A percentile compares a stretch with the other conserved stretches of the same genome.
Evolutionary conservation across 2,113 vertebrate species (phyloP).

Genomic region (Monopterus albus): DNA sequence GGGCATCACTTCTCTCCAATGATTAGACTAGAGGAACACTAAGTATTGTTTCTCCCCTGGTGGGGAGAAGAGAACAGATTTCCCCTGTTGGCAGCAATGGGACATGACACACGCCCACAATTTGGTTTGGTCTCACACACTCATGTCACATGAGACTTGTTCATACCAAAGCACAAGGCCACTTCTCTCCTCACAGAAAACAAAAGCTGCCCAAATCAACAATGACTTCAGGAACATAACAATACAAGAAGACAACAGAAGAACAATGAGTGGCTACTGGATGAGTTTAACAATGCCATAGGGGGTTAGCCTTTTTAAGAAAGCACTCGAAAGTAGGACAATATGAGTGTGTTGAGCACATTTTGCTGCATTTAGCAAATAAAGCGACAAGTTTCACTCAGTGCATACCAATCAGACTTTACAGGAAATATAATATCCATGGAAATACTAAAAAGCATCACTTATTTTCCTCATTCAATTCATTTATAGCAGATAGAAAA

Average conservation of each 20-base stretch:
- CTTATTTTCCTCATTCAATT: conserved; percentile 36
- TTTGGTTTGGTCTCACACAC: conserved; percentile 53
- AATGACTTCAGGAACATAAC: conserved; percentile 8
- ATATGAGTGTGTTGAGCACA: not conserved
- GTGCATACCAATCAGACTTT: conserved; percentile 11
- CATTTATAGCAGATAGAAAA: conserved; percentile 34
- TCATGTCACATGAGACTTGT: conserved; percentile 6
- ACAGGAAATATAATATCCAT: conserved; percentile 31
- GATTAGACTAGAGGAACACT: too few relatives aligned
- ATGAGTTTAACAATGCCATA: conserved; percentile 23
- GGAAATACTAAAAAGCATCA: conserved; percentile 35
- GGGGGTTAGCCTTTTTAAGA: conserved; percentile 28
- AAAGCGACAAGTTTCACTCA: conserved; percentile 15
- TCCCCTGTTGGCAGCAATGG: conserved; percentile 11
- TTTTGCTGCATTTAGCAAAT: conserved; percentile 10
- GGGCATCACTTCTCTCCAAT: conserved; percentile 1
- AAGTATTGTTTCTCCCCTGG: conserved; percentile 34
- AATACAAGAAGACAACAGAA: not conserved
- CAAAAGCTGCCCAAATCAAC: not conserved
- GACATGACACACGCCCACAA: conserved; percentile 31
- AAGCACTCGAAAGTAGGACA: conserved; percentile 5
- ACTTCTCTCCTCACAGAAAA: conserved; percentile 4
- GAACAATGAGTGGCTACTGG: conserved; percentile 14
- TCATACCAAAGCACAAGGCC: not conserved
- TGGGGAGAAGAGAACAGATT: conserved; percentile 37